These are phyloP conservation scores for Armadillidium nasatum DNA, from an alignment of 1,140 invertebrate species.

Conservation along the genomic window DNA sequence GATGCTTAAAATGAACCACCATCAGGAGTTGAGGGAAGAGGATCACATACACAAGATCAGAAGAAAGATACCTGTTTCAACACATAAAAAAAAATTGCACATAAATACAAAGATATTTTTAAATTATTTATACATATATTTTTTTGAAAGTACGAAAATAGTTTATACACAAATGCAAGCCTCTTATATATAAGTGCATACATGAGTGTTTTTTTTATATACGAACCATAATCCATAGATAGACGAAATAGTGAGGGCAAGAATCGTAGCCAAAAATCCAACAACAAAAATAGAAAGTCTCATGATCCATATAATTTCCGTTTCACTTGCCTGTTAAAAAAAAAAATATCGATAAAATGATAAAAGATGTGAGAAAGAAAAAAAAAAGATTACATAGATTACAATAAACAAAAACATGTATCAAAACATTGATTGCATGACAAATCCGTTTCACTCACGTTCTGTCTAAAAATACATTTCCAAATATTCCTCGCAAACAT, in stretches of 20 bases:
- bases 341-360: constrained; percentile 1
- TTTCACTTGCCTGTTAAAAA: constrained; percentile 60
- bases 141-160: background rate
- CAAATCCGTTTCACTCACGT: constrained; percentile 55
- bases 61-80: constrained; percentile 60
- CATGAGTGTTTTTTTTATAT: background rate
- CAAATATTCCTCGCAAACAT: constrained; percentile 99
- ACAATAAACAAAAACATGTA: constrained; percentile 44
- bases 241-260: constrained; percentile 67
- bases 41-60: constrained; percentile 74
- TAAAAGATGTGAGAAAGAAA: constrained; percentile 1
- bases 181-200: no score
- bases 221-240: constrained; percentile 73
- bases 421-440: no score
- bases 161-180: no score
- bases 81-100: constrained; percentile 11
- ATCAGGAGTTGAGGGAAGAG: constrained; percentile 76
- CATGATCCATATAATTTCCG: constrained; percentile 71
- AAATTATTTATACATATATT: background rate
- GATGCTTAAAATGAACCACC: constrained; percentile 65
- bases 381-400: no score
- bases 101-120: background rate
- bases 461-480: constrained; percentile 90
- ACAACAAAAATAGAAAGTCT: constrained; percentile 64
- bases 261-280: constrained; percentile 62